Conservation (phyloP, 2,113 vertebrate species). For the Platanista minor region DNA sequence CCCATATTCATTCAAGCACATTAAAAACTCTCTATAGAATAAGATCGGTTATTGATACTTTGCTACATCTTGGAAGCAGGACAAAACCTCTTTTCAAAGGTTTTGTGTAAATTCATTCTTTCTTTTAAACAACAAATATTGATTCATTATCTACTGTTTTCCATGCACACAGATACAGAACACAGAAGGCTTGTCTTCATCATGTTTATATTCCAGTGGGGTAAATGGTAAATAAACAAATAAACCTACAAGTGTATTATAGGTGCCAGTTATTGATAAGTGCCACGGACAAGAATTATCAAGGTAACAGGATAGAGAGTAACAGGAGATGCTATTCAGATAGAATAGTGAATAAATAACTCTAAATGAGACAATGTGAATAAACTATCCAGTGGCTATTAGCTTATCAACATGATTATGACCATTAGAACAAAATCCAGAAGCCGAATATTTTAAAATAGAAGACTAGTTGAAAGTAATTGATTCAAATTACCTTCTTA, state of each 20-base stretch:
- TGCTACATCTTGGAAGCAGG: not conserved
- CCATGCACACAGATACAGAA: not conserved
- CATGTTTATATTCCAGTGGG: not conserved
- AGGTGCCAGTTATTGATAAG: not conserved
- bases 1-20: not conserved
- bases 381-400: not conserved
- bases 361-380: not conserved
- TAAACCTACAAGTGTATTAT: not conserved
- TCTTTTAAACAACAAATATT: not conserved
- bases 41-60: not conserved
- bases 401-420: not conserved
- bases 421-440: not conserved
- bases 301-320: not conserved
- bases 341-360: not conserved
- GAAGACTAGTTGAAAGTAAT: not conserved
- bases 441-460: not conserved
- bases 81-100: not conserved
- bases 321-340: not conserved
- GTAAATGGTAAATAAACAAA: not conserved
- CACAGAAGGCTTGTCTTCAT: not conserved
- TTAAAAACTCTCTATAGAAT: not conserved
- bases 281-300: not conserved
- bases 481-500: not conserved
- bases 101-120: not conserved
- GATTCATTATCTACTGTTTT: not conserved